Evolutionary conservation across 2,797 vertebrate species (phyloP), one percentile per base, ranked within the genome.

Genomic region (Sebastes taczanowskii): DNA sequence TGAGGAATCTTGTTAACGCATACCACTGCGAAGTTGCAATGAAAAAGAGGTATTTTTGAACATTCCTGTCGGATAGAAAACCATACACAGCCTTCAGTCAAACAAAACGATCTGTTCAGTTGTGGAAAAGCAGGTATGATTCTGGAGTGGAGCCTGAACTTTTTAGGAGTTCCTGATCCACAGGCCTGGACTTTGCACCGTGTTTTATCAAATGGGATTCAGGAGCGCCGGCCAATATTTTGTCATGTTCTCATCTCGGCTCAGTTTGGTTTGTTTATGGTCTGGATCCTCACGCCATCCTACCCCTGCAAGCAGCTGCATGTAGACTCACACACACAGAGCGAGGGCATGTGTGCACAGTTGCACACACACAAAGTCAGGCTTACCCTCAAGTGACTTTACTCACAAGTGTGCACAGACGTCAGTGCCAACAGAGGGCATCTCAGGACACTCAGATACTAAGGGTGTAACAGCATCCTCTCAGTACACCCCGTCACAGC

Each of bases 371-470:
- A 84, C 77, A 87, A 70, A 85, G 73, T 84, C 77, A 74, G 80
- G 68, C 64, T 59, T 77, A 32, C 65, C 78, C 78, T 73, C 25
- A 30, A 77, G 70, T 80, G 76, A 88, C 59, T 85, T 63, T 16
- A 58, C 30, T 52, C 75, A 71, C 78, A 66, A 85, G 86, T 79
- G 80, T 69, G 46, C 68, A 63, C 80, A 56, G 29, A 56, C 71
- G 49, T 22, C 78, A 78, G 78, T 84, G 69, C 81, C 81, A 90
- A 86, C 81, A 81, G 81, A 93, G 92, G 89, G 86, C 92, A 93
- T 86, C 82, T 87, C 74, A 42, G 92, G 93, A 92, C 93, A 86
- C 25, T 3, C 3, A 25, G 49, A 52, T 52, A 52, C 20, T 10
- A 52, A n/a, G 20, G 49, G 49, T 52, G 18, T 52, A 52, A 52